These are phyloP conservation scores for Ips nitidus DNA, from an alignment of 1,140 invertebrate species.

Conservation along the genomic window DNA sequence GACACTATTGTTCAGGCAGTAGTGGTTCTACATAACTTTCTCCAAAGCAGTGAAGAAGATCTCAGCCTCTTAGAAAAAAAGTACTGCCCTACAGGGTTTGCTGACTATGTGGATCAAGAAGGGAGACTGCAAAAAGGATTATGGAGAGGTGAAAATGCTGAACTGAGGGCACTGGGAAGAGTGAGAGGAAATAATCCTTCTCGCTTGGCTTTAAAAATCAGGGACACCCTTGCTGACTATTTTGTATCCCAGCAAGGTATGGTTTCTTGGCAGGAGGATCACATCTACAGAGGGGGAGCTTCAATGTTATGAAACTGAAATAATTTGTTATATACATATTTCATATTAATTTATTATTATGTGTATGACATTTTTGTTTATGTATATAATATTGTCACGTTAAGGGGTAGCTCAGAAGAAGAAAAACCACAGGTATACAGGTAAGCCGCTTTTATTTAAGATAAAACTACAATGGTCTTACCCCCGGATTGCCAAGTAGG, in stretches of 20 bases:
- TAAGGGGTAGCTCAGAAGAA: no score
- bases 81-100: neutral
- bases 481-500: no score
- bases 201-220: neutral
- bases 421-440: no score
- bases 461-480: no score
- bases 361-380: no score
- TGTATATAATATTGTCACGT: no score
- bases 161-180: neutral
- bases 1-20: no score
- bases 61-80: constrained; percentile 38
- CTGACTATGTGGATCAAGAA: neutral
- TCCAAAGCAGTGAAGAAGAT: constrained; percentile 42
- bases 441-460: no score
- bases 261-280: neutral
- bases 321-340: no score
- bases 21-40: constrained; percentile 47
- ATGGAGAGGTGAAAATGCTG: neutral
- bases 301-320: no score
- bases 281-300: no score
- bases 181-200: neutral
- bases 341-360: no score
- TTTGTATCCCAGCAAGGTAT: neutral
- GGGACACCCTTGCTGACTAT: neutral
- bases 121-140: neutral